Conservation (phyloP, 2,797 vertebrate genomes). For the Coregonus suidteri region DNA sequence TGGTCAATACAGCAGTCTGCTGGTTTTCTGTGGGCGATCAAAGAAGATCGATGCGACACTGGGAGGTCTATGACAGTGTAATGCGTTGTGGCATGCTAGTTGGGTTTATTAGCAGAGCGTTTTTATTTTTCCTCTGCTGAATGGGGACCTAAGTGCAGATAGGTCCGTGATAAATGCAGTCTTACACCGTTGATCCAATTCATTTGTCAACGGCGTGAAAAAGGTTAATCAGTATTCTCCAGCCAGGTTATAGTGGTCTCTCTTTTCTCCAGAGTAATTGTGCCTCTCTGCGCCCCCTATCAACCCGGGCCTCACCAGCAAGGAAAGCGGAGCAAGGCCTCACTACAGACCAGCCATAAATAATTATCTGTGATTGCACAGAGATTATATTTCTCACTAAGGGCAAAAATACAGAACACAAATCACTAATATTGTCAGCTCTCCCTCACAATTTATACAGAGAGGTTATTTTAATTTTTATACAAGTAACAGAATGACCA, state of each 20-base stretch:
- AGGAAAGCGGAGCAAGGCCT: constrained; percentile 69
- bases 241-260: constrained; percentile 58
- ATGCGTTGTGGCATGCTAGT: constrained; percentile 75
- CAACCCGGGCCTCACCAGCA: constrained; percentile 51
- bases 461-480: constrained; percentile 68
- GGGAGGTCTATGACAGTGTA: constrained; percentile 74
- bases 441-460: constrained; percentile 80
- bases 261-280: constrained; percentile 63
- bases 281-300: constrained; percentile 63
- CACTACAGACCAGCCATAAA: constrained; percentile 58
- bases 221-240: constrained; percentile 77
- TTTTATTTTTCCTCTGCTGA: constrained; percentile 62
- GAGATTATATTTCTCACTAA: constrained; percentile 67
- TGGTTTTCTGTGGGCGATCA: constrained; percentile 30
- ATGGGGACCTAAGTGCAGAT: constrained; percentile 41
- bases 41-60: constrained; percentile 71
- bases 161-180: constrained; percentile 67
- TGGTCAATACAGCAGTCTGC: neutral
- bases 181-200: constrained; percentile 65
- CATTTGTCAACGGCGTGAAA: constrained; percentile 74
- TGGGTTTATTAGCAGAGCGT: constrained; percentile 73
- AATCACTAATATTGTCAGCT: constrained; percentile 69
- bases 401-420: constrained; percentile 29
- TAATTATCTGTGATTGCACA: constrained; percentile 71
- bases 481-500: constrained; percentile 76